Conservation (phyloP, 2,113 vertebrate genomes). For the Amazona guildingii region DNA sequence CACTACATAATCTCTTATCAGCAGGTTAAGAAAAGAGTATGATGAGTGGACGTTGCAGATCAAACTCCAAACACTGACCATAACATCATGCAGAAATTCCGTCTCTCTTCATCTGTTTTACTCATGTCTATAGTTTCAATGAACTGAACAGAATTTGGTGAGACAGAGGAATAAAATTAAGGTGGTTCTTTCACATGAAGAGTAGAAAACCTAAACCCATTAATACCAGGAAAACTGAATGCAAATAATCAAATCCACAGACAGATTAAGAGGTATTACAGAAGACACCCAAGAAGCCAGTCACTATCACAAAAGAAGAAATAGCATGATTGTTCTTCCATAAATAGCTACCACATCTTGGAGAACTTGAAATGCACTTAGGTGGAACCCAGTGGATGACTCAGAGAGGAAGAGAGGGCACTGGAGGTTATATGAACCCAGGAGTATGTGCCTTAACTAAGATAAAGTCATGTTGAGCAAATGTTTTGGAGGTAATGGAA, state of each 20-base stretch:
- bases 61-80: neutral
- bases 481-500: conserved; percentile 33
- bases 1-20: neutral
- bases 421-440: conserved; percentile 3
- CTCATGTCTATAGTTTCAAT: neutral
- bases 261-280: neutral
- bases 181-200: neutral
- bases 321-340: neutral
- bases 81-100: neutral
- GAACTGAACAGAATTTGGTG: neutral
- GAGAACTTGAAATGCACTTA: neutral
- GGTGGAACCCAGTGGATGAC: neutral
- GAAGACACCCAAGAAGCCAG: neutral
- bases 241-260: neutral
- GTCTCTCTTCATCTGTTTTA: neutral
- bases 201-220: neutral
- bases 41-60: neutral
- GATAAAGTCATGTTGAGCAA: neutral
- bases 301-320: neutral
- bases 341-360: conserved; percentile 5
- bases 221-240: neutral
- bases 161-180: neutral
- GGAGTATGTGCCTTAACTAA: neutral
- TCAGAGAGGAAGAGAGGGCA: conserved; percentile 11
- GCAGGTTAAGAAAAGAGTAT: neutral